Base-by-base conservation (phyloP, 1,140 invertebrate species). In the Tigriopus japonicus region DNA sequence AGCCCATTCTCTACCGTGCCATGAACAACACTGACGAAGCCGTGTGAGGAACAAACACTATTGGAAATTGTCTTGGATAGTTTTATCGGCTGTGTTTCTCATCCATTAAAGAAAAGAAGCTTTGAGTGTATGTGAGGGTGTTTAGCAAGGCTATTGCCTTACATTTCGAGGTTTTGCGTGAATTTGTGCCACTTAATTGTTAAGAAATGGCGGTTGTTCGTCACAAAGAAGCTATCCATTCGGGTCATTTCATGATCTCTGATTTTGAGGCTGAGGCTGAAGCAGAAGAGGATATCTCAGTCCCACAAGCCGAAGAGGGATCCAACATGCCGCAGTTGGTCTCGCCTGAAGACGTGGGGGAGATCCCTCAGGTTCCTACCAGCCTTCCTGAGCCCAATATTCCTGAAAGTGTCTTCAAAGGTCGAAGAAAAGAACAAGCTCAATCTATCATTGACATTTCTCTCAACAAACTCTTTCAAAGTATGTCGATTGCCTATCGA, bases 161-260 rank as follows among this genome's bases (percentile, higher is more conserved):
- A 5, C 28, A 9, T 5, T 35, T 35, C 3, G 28, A 35, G 28
- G 28, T 35, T 3, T 35, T 35, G 28, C 9, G 3, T 35, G 28
- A 5, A 9, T 9, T 35, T 3, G 28, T 35, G 28, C 3, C 28
- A 35, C 3, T 49, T 6, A 49, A 21, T 3, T 43, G 9, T 60
- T 59, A 1, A n/a, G 35, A 21, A 15, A 61, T 61, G 59, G 59
- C 59, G 21, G 59, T 61, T 6, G 52, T 61, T 17, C 59, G 59
- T 5, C 59, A 61, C 63, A 74, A 72, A 19, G 88, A 92, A 71
- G 80, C 83, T 1, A 96, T 96, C 67, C 92, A 97, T 71, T 95
- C 90, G 66, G 93, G 93, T 19, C 92, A 97, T 72, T 97, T 96
- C 73, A 97, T 97, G 93, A 84, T 96, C 43, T 95, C 89, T 52